A percentile compares a stretch with the other conserved stretches of the same genome.
Evolutionary conservation across 2,113 vertebrate species (phyloP).

Genomic region (Aegithalos caudatus): DNA sequence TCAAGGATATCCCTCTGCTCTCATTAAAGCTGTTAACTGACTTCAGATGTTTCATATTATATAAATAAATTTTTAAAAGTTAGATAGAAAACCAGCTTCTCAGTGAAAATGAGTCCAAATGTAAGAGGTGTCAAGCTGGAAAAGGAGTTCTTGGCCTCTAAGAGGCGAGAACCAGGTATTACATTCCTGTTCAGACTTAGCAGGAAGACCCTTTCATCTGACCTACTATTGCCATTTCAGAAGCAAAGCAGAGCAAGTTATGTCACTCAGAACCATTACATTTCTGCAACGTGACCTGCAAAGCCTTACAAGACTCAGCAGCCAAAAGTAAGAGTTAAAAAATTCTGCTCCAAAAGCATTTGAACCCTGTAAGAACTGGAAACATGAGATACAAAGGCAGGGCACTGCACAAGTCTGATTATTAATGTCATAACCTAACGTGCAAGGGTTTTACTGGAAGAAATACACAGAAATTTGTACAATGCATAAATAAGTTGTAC

Average conservation of each 20-base stretch:
- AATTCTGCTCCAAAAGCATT: not conserved
- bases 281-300: not conserved
- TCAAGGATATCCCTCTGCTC: not conserved
- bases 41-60: not conserved
- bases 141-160: not conserved
- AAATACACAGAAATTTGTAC: slow-evolving; percentile 29
- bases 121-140: not conserved
- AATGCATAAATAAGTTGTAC: slow-evolving; percentile 28
- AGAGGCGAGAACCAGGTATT: not conserved
- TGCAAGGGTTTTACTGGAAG: not conserved
- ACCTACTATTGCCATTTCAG: not conserved
- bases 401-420: not conserved
- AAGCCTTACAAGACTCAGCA: slow-evolving; percentile 3
- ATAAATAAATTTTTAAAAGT: not conserved
- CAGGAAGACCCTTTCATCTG: not conserved
- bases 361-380: not conserved
- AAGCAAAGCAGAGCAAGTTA: not conserved
- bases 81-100: not conserved
- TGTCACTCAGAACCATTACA: not conserved
- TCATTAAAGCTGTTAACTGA: not conserved
- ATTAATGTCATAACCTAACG: not conserved
- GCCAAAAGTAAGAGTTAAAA: slow-evolving; percentile 15
- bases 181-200: not conserved
- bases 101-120: not conserved
- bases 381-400: not conserved